Evolutionary conservation across 2,113 vertebrate genomes (phyloP).

Genomic region (Addax nasomaculatus): DNA sequence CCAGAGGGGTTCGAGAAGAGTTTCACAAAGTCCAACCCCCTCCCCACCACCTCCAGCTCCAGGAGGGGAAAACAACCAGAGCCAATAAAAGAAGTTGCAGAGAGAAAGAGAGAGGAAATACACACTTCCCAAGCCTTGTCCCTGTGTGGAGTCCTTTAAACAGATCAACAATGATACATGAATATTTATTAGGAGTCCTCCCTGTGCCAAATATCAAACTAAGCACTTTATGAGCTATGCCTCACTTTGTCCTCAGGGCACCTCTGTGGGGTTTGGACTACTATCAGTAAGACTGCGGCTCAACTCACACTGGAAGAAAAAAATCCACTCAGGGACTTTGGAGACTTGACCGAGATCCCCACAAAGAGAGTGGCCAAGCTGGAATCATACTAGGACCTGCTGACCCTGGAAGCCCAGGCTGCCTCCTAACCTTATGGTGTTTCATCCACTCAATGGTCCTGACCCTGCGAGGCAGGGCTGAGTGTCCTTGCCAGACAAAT

Average conservation of each 20-base stretch:
- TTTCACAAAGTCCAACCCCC: neutral
- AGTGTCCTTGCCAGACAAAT: constrained; percentile 11
- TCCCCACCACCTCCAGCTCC: neutral
- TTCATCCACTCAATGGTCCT: neutral
- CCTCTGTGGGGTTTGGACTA: neutral
- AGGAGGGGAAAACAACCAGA: neutral
- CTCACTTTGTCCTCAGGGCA: neutral
- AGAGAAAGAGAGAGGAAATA: neutral
- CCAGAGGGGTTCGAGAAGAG: neutral
- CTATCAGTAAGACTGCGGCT: neutral
- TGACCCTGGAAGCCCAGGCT: constrained; percentile 5
- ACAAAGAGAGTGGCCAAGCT: neutral
- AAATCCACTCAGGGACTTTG: neutral
- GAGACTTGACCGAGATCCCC: neutral
- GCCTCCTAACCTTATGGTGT: neutral
- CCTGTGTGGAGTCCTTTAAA: neutral
- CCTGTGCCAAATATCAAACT: neutral
- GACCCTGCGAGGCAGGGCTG: neutral
- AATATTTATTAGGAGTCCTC: neutral
- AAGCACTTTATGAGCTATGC: neutral
- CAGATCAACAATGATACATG: neutral
- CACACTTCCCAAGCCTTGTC: neutral
- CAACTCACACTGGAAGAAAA: neutral
- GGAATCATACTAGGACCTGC: neutral
- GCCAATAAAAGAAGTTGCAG: neutral